phyloP scores from a whole-genome alignment of 37 sponge, comb jelly and placozoan genomes.

The Oopsacas minuta region DNA sequence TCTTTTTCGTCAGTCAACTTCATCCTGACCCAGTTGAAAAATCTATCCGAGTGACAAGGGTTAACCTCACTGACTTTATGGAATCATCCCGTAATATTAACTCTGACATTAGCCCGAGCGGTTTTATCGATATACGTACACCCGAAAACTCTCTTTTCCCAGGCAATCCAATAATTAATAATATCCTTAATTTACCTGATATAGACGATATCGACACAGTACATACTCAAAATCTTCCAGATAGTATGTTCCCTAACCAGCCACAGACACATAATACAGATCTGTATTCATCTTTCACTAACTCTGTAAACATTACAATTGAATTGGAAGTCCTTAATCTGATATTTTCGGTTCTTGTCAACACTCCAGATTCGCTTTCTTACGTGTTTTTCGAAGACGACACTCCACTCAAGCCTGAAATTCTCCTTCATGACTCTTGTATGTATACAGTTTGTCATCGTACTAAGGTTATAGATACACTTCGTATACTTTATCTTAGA shows the following conservation, averaged over 20 bases:
- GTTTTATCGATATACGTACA: not conserved
- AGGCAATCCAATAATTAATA: not conserved
- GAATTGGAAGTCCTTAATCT: not conserved
- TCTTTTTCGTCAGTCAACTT: not conserved
- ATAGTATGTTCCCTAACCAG: not conserved
- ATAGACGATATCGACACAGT: not conserved
- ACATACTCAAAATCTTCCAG: not conserved
- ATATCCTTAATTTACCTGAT: not conserved
- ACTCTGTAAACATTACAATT: not conserved
- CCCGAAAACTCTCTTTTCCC: not conserved
- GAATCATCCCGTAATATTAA: not conserved
- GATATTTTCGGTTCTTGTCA: not conserved
- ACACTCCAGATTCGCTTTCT: not conserved
- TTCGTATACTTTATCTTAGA: not conserved
- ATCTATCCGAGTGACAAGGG: not conserved
- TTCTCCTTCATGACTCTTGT: conserved; percentile 1
- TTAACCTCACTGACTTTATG: not conserved
- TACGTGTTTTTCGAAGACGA: not conserved
- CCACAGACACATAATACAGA: not conserved
- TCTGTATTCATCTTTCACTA: not conserved
- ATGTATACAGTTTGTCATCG: not conserved
- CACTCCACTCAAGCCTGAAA: not conserved
- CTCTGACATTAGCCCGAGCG: not conserved
- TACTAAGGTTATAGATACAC: not conserved
- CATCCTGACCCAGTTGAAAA: not conserved